These are phyloP conservation scores for Melipona quadrifasciata DNA, from an alignment of 1,140 invertebrate species.

Conservation along the genomic window DNA sequence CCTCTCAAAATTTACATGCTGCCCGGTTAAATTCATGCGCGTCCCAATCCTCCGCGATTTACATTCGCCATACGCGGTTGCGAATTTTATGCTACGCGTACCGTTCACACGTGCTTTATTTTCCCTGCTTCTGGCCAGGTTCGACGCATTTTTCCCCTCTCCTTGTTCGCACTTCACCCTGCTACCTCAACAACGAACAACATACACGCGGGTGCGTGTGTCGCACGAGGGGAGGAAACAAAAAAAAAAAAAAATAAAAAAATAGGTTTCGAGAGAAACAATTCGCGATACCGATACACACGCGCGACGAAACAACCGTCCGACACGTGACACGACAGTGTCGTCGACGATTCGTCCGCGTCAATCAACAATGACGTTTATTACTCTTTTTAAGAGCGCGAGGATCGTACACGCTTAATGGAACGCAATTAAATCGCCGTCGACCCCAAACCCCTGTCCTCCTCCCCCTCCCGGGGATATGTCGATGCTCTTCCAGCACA, in stretches of 20 bases:
- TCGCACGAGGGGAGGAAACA: too few relatives aligned
- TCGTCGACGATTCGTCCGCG: slow-evolving; percentile 35
- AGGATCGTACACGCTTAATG: slow-evolving; percentile 60
- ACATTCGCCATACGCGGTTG: slow-evolving; percentile 63
- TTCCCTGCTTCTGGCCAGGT: neutral
- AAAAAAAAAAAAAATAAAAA: neutral
- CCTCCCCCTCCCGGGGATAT: neutral
- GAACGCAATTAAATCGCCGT: slow-evolving; percentile 33
- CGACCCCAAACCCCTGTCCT: too few relatives aligned
- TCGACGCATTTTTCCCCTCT: neutral
- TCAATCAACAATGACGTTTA: slow-evolving; percentile 57
- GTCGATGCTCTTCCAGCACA: neutral
- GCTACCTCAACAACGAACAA: neutral
- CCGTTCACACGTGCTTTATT: slow-evolving; percentile 67
- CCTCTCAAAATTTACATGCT: slow-evolving; percentile 62
- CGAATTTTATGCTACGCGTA: slow-evolving; percentile 65
- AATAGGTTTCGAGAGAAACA: slow-evolving; percentile 37
- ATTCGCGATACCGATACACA: slow-evolving; percentile 54
- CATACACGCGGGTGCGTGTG: neutral
- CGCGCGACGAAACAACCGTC: slow-evolving; percentile 7
- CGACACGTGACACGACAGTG: neutral
- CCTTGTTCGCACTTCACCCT: neutral
- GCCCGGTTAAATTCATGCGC: slow-evolving; percentile 65
- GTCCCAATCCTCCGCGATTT: slow-evolving; percentile 60
- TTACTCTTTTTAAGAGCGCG: slow-evolving; percentile 54